Evolutionary conservation across 2,797 vertebrate genomes (phyloP).

Genomic region (Gymnopithys bicolor): DNA sequence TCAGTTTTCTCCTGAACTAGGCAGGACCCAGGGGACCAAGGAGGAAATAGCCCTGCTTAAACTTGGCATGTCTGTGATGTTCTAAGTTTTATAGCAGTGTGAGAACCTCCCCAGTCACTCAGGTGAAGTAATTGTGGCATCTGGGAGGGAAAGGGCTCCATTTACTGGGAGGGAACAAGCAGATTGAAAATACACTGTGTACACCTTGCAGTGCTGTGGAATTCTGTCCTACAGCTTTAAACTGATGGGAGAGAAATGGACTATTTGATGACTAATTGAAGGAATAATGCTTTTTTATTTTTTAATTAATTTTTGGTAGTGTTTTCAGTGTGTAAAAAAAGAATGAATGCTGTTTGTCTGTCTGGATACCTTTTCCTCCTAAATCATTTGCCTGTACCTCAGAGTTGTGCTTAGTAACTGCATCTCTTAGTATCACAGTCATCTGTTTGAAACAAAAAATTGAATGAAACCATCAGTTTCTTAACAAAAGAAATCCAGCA

Average conservation of each 20-base stretch:
- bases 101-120: not conserved
- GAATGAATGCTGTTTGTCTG: not conserved
- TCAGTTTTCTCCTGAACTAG: not conserved
- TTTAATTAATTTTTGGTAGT: not conserved
- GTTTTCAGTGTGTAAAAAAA: not conserved
- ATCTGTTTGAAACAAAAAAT: not conserved
- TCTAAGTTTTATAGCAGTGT: not conserved
- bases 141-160: not conserved
- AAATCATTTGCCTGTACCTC: not conserved
- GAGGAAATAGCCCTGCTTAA: not conserved
- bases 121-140: not conserved
- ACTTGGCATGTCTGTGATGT: not conserved
- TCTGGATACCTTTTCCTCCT: not conserved
- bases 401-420: not conserved
- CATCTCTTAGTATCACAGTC: not conserved
- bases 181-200: not conserved
- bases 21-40: not conserved
- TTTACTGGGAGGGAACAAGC: not conserved
- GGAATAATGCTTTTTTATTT: not conserved
- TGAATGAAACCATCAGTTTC: not conserved
- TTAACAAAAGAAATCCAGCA: not conserved
- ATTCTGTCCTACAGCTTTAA: not conserved
- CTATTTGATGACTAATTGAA: not conserved
- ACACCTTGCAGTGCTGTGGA: not conserved
- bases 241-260: not conserved